A percentile compares a stretch with the other conserved stretches of the same genome.
phyloP scores from a whole-genome alignment of 2,113 vertebrate species.

The Delphinus delphis region DNA sequence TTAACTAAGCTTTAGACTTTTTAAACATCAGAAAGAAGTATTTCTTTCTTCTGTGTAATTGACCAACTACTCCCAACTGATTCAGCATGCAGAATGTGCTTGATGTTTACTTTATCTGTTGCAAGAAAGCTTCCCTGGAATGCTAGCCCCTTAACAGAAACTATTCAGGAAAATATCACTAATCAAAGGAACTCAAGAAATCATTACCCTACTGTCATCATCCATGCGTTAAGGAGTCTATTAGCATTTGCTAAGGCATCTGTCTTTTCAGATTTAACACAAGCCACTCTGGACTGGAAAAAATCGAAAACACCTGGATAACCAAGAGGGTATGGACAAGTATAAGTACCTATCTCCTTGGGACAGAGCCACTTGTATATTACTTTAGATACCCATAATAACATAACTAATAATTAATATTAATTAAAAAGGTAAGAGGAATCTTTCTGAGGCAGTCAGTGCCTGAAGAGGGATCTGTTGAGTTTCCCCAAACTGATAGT shows the following conservation, averaged over 20 bases:
- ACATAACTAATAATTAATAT: not conserved
- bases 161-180: not conserved
- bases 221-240: not conserved
- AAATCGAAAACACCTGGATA: not conserved
- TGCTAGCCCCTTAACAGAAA: not conserved
- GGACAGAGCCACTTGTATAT: not conserved
- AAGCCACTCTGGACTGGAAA: not conserved
- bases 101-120: not conserved
- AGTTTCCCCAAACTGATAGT: not conserved
- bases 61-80: not conserved
- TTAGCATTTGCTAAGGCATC: conserved; percentile 28
- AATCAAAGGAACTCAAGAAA: not conserved
- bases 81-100: not conserved
- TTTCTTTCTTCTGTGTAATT: not conserved
- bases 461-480: not conserved
- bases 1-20: not conserved
- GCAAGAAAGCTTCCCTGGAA: not conserved
- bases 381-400: not conserved
- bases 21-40: not conserved
- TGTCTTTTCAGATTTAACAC: not conserved
- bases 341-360: not conserved
- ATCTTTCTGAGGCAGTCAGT: not conserved
- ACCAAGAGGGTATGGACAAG: not conserved
- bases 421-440: not conserved
- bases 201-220: not conserved